Evolutionary conservation across 92 coral and sea anemone genomes (phyloP).

Genomic region (Isaurus tuberculatus): DNA sequence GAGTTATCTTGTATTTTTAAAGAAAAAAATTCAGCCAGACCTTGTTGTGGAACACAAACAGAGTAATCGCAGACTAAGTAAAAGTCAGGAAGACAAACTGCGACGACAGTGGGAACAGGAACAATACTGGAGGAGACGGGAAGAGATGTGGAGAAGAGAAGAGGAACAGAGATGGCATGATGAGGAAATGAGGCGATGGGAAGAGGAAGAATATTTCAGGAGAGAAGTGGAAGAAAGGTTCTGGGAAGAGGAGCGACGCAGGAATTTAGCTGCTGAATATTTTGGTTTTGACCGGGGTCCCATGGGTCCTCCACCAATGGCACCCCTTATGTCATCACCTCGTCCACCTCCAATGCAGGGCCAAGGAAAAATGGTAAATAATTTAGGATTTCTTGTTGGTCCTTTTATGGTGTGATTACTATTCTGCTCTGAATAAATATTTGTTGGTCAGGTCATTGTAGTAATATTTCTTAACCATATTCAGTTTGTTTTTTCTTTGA

Average conservation of each 20-base stretch:
- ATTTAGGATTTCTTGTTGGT: neutral
- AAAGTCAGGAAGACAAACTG: conserved; percentile 90
- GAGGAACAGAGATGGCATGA: conserved; percentile 77
- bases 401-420: neutral
- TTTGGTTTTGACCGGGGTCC: conserved; percentile 75
- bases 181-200: conserved; percentile 81
- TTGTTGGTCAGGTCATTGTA: neutral
- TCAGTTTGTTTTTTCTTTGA: too few relatives aligned
- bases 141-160: conserved; percentile 77
- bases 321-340: conserved; percentile 70
- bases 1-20: too few relatives aligned
- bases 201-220: conserved; percentile 92
- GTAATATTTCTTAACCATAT: neutral
- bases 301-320: conserved; percentile 82
- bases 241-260: conserved; percentile 93
- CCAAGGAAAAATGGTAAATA: conserved; percentile 77
- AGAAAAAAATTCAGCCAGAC: conserved; percentile 99
- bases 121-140: conserved; percentile 82
- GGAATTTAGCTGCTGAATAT: conserved; percentile 82
- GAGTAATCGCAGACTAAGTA: conserved; percentile 77
- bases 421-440: neutral
- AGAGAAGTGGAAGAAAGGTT: conserved; percentile 90
- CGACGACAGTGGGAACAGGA: conserved; percentile 98
- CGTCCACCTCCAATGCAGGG: conserved; percentile 78
- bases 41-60: conserved; percentile 93